phyloP scores from a whole-genome alignment of 2,888 invertebrate species.

The Gastracanthus pulcherrimus region DNA sequence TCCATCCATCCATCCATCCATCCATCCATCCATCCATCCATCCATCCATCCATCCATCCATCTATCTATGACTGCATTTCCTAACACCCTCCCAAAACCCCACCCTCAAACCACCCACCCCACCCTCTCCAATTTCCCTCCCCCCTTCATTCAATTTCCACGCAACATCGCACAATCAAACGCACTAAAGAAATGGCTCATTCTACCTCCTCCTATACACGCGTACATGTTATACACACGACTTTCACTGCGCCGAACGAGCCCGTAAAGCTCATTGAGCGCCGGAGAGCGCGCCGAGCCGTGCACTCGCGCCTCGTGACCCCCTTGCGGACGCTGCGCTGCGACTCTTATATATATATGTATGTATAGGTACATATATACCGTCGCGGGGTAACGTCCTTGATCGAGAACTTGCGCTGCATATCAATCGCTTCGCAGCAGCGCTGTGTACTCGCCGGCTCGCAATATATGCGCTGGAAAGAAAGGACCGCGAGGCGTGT shows the following conservation, averaged over 20 bases:
- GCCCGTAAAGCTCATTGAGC: slow-evolving; percentile 40
- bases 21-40: no score
- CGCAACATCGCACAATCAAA: background rate
- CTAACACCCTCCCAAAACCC: background rate
- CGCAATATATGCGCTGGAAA: background rate
- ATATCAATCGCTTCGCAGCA: slow-evolving; percentile 43
- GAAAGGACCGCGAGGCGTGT: background rate
- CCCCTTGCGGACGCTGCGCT: slow-evolving; percentile 54
- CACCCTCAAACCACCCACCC: background rate
- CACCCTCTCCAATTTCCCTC: background rate
- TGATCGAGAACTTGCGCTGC: slow-evolving; percentile 57
- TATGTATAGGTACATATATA: no score
- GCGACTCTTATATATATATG: no score
- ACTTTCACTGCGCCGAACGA: slow-evolving; percentile 40
- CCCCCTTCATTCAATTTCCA: background rate
- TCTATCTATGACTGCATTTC: no score
- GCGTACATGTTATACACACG: background rate
- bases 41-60: no score
- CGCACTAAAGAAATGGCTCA: no score
- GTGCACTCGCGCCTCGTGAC: slow-evolving; percentile 45
- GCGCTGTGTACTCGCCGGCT: no score
- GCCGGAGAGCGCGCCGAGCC: background rate
- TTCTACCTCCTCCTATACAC: no score
- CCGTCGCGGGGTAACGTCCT: slow-evolving; percentile 55
- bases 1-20: no score